Conservation (phyloP, 2,888 invertebrate species). For the Campoplex nolae region DNA sequence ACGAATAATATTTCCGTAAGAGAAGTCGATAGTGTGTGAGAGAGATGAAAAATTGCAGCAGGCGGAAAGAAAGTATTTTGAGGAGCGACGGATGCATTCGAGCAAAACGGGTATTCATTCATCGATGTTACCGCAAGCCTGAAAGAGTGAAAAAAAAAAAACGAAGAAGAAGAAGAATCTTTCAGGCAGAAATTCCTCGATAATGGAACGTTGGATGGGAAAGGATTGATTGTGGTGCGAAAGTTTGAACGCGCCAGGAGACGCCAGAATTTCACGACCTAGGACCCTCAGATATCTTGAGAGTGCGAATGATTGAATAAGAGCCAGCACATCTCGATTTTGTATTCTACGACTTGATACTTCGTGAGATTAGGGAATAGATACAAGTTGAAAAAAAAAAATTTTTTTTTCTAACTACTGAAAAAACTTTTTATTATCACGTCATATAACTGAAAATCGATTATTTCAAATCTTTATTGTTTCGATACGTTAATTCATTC, state of each 20-base stretch:
- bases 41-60: slow-evolving; percentile 47
- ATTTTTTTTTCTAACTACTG: too few relatives aligned
- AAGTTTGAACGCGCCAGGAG: slow-evolving; percentile 55
- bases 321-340: slow-evolving; percentile 1
- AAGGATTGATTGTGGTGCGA: slow-evolving; percentile 65
- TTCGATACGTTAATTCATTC: too few relatives aligned
- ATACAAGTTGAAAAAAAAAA: background rate
- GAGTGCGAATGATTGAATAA: slow-evolving; percentile 41
- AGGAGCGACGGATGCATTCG: slow-evolving; percentile 55
- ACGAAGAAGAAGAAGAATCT: background rate
- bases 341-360: background rate
- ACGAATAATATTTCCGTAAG: slow-evolving; percentile 52
- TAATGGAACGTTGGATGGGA: slow-evolving; percentile 58
- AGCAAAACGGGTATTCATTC: slow-evolving; percentile 66
- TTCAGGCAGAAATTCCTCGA: slow-evolving; percentile 64
- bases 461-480: too few relatives aligned
- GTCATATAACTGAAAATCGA: background rate
- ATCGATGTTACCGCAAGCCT: slow-evolving; percentile 50
- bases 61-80: slow-evolving; percentile 47
- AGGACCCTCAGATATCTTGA: slow-evolving; percentile 22
- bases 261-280: slow-evolving; percentile 35
- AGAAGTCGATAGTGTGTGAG: slow-evolving; percentile 11
- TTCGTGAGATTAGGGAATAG: slow-evolving; percentile 3
- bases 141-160: slow-evolving; percentile 30
- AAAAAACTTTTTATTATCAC: background rate